Evolutionary conservation across 1,140 invertebrate species (phyloP).

Genomic region (Phymastichus coffea): DNA sequence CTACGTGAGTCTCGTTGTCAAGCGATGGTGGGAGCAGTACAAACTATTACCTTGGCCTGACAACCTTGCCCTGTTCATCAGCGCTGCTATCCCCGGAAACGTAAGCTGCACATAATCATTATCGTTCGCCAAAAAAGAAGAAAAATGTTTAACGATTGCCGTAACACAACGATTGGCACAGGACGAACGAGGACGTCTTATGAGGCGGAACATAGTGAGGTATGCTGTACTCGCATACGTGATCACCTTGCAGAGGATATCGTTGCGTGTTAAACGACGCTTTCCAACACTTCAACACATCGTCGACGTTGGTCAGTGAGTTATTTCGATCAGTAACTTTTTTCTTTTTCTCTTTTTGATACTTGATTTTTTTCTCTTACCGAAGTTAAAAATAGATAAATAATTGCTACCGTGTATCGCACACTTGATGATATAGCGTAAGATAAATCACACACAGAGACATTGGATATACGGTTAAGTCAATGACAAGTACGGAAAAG

Average conservation of each 20-base stretch:
- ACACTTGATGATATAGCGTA: no score
- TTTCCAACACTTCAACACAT: conserved; percentile 90
- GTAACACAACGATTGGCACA: conserved; percentile 42
- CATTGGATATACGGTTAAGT: no score
- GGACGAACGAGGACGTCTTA: conserved; percentile 82
- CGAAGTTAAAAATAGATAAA: no score
- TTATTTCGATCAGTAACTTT: conserved; percentile 34
- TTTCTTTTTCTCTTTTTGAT: no score
- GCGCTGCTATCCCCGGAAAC: conserved; percentile 85
- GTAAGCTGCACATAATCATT: conserved; percentile 76
- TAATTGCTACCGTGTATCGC: no score
- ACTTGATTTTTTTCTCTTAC: no score
- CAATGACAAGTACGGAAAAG: no score
- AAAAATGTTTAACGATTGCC: neutral
- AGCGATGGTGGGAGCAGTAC: conserved; percentile 92
- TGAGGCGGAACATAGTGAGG: conserved; percentile 86
- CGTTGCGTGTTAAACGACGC: conserved; percentile 82
- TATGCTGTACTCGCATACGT: conserved; percentile 87
- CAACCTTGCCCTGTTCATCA: conserved; percentile 84
- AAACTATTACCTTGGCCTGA: conserved; percentile 88
- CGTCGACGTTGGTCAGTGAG: conserved; percentile 79
- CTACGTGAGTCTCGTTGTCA: conserved; percentile 88
- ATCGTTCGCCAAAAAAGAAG: neutral
- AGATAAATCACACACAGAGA: no score
- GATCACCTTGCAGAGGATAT: conserved; percentile 83